These are phyloP conservation scores for Plutomurus gul DNA, from an alignment of 1,140 invertebrate species.

Conservation along the genomic window DNA sequence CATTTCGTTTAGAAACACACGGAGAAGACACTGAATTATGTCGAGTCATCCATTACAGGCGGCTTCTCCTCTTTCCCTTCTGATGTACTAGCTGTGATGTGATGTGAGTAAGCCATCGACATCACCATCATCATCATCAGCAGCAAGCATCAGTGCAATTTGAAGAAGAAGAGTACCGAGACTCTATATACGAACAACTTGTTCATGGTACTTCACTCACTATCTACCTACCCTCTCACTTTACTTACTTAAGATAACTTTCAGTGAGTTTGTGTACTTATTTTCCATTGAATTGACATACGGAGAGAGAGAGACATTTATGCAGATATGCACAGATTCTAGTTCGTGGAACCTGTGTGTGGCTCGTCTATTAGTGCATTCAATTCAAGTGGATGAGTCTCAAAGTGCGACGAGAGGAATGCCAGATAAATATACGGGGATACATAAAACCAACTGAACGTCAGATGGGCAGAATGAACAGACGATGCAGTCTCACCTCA, in stretches of 20 bases:
- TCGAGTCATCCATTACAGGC: constrained; percentile 51
- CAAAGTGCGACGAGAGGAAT: neutral
- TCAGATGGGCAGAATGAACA: neutral
- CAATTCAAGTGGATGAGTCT: neutral
- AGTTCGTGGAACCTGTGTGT: neutral
- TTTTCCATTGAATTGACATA: neutral
- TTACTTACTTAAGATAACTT: constrained; percentile 22
- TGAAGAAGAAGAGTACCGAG: neutral
- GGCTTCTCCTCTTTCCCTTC: constrained; percentile 30
- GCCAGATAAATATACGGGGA: neutral
- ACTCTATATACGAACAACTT: neutral
- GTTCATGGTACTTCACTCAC: neutral
- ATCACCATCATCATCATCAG: constrained; percentile 27
- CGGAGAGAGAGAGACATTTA: neutral
- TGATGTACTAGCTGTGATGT: too few relatives aligned
- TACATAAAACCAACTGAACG: neutral
- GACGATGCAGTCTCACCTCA: neutral
- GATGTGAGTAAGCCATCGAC: constrained; percentile 21
- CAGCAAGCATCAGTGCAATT: neutral
- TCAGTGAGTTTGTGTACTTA: neutral
- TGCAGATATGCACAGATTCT: neutral
- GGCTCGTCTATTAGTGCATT: neutral
- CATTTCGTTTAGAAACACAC: constrained; percentile 31
- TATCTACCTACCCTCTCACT: neutral
- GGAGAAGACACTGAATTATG: constrained; percentile 51